Conservation (phyloP, 1,140 invertebrate genomes). For the Oncopeltus fasciatus region DNA sequence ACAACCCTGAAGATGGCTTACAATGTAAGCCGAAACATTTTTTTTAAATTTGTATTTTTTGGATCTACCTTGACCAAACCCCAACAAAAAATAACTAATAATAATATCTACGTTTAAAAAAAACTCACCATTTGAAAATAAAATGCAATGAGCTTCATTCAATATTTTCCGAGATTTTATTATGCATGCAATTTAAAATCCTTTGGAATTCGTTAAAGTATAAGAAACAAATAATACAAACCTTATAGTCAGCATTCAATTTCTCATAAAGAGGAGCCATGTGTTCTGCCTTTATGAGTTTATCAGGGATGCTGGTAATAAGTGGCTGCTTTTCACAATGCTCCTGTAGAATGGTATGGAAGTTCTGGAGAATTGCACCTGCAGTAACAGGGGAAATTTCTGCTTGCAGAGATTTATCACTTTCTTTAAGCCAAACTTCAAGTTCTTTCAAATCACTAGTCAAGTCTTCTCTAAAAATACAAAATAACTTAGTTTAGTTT, state of each 20-base stretch:
- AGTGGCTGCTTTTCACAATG: constrained; percentile 60
- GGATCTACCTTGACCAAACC: too few relatives aligned
- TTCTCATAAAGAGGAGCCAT: constrained; percentile 27
- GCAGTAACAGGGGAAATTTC: constrained; percentile 30
- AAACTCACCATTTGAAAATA: too few relatives aligned
- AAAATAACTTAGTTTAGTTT: too few relatives aligned
- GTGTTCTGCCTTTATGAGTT: constrained; percentile 57
- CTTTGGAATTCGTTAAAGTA: too few relatives aligned
- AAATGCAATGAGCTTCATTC: too few relatives aligned
- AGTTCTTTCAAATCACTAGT: constrained; percentile 65
- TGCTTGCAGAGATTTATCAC: constrained; percentile 30
- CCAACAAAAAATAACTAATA: too few relatives aligned
- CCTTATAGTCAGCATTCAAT: neutral
- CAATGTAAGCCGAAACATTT: too few relatives aligned
- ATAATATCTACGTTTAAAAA: too few relatives aligned
- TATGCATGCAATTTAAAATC: too few relatives aligned
- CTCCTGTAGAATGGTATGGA: constrained; percentile 65
- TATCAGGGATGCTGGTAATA: constrained; percentile 60
- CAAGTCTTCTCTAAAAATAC: constrained; percentile 55
- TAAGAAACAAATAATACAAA: neutral
- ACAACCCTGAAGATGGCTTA: too few relatives aligned
- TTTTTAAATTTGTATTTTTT: too few relatives aligned
- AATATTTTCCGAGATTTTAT: too few relatives aligned
- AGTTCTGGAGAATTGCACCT: constrained; percentile 56
- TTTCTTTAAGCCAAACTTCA: constrained; percentile 66